These are phyloP conservation scores for Xenopus petersii DNA, from an alignment of 2,797 vertebrate genomes.

Conservation along the genomic window DNA sequence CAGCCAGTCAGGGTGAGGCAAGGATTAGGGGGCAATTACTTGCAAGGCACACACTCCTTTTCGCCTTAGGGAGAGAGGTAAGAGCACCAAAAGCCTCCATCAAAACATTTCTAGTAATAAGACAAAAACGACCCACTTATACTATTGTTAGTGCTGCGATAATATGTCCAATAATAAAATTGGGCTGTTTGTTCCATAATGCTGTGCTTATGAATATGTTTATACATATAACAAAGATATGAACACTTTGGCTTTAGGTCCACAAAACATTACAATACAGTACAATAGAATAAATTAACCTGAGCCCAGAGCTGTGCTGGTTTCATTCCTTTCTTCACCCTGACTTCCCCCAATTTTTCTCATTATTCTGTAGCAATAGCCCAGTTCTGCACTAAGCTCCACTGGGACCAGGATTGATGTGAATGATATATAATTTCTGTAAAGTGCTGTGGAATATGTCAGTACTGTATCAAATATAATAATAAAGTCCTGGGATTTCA, in stretches of 20 bases:
- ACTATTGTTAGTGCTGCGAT: not conserved
- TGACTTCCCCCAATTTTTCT: too few relatives aligned
- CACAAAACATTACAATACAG: too few relatives aligned
- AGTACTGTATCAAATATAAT: too few relatives aligned
- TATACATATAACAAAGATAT: not conserved
- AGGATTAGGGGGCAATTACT: slow-evolving; percentile 37
- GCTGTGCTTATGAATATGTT: not conserved
- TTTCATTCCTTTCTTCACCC: too few relatives aligned
- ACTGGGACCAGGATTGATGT: too few relatives aligned
- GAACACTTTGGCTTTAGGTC: not conserved
- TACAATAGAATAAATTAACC: too few relatives aligned
- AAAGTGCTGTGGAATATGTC: too few relatives aligned
- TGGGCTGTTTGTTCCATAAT: not conserved
- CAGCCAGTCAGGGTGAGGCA: slow-evolving; percentile 30
- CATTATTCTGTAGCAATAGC: too few relatives aligned
- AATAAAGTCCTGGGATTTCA: too few relatives aligned
- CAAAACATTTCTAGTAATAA: slow-evolving; percentile 9
- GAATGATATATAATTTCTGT: too few relatives aligned
- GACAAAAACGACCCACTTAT: not conserved
- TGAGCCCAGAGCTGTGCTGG: too few relatives aligned
- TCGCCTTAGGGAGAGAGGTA: slow-evolving; percentile 8
- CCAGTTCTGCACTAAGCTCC: too few relatives aligned
- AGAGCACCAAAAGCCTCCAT: slow-evolving; percentile 11
- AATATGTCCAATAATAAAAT: not conserved
- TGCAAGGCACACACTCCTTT: slow-evolving; percentile 20